phyloP scores from a whole-genome alignment of 53 echinoderm and acorn worm species.

The Astropecten irregularis region DNA sequence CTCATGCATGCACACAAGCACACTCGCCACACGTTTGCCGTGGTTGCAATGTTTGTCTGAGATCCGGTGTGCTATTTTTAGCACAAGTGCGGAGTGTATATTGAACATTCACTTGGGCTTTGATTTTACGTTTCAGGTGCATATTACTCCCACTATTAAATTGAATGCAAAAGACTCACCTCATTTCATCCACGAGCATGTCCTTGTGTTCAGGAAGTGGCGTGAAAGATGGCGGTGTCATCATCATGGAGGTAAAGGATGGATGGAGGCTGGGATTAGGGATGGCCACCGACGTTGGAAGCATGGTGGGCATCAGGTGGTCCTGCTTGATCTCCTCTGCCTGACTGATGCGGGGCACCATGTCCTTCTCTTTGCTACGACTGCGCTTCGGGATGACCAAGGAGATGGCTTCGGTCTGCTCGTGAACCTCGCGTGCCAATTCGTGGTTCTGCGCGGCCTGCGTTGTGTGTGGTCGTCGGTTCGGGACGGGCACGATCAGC shows the following conservation, averaged over 20 bases:
- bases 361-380: constrained; percentile 23
- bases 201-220: constrained; percentile 45
- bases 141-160: too few relatives aligned
- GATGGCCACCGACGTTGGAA: constrained; percentile 96
- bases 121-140: too few relatives aligned
- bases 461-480: not conserved
- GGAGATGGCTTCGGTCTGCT: constrained; percentile 93
- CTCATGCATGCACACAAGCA: too few relatives aligned
- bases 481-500: constrained; percentile 22
- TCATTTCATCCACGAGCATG: constrained; percentile 31
- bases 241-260: constrained; percentile 73
- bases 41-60: too few relatives aligned
- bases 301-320: constrained; percentile 54
- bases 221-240: constrained; percentile 52
- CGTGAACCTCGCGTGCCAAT: constrained; percentile 8
- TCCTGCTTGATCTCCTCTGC: constrained; percentile 41
- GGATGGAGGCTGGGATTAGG: constrained; percentile 97
- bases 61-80: too few relatives aligned
- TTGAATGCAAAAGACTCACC: constrained; percentile 29
- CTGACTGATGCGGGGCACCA: constrained; percentile 3
- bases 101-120: too few relatives aligned
- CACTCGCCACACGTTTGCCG: too few relatives aligned
- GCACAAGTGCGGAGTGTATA: too few relatives aligned
- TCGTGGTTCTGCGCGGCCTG: constrained; percentile 7
- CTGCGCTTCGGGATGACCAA: constrained; percentile 84